Conservation (phyloP, 2,888 invertebrate genomes). For the Drosophila vallismaia region DNA sequence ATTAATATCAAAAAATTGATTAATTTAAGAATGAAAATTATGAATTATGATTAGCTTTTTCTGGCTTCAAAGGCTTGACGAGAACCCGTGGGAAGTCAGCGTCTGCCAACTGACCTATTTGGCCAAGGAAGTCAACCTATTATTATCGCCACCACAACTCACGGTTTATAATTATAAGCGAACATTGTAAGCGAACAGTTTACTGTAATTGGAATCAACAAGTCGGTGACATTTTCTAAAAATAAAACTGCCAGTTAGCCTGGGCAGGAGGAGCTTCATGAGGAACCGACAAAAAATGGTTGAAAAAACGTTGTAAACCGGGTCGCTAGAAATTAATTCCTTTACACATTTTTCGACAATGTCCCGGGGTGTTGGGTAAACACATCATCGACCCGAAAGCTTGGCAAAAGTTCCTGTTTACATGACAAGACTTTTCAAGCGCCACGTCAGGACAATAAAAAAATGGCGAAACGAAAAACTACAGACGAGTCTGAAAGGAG, state of each 20-base stretch:
- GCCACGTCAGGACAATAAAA: conserved; percentile 48
- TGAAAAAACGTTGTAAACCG: conserved; percentile 22
- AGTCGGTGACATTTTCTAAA: conserved; percentile 25
- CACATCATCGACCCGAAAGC: conserved; percentile 10
- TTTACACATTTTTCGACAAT: conserved; percentile 1
- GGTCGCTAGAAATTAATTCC: conserved; percentile 10
- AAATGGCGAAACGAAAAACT: conserved; percentile 49
- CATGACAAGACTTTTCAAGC: conserved; percentile 56
- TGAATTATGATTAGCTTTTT: too few species aligned
- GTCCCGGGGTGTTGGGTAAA: conserved; percentile 15
- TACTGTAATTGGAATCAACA: conserved; percentile 29
- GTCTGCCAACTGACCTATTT: neutral
- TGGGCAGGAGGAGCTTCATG: neutral
- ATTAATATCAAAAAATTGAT: neutral
- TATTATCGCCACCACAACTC: neutral
- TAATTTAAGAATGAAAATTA: too few species aligned
- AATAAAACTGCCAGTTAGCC: conserved; percentile 6
- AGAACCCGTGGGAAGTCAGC: neutral
- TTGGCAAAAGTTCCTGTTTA: conserved; percentile 36
- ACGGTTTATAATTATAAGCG: conserved; percentile 7
- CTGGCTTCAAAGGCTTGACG: neutral
- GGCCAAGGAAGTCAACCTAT: neutral
- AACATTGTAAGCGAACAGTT: neutral
- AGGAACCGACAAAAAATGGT: neutral
- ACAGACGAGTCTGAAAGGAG: conserved; percentile 54